Base-by-base conservation (phyloP, 2,888 invertebrate species). In the Drosophila lutescens region DNA sequence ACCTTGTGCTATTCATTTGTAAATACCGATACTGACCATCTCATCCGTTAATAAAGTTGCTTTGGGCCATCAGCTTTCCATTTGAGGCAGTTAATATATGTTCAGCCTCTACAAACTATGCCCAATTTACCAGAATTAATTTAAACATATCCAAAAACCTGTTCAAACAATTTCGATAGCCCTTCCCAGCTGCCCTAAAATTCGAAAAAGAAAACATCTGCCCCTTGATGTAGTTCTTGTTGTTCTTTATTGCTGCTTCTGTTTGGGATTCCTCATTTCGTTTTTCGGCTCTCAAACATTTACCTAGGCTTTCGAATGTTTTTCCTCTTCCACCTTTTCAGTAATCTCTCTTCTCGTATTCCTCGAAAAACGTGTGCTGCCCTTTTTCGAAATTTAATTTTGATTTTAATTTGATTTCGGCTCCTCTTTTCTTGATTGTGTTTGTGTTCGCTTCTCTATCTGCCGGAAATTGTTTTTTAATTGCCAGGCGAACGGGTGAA, bases 401-500 rank as follows among this genome's bases (percentile, higher is more conserved):
- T 30, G 65, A 70, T 82, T 80, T 86, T 86, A 88, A 88, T 82
- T 82, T 77, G 78, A 73, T 80, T 88, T 80, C 62, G 70, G 83
- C 56, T 66, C 47, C 65, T 73, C 67, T 38, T 44, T 23, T 46
- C 54, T 53, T 30, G 63, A 50, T 72, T 57, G 82, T 70, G 68
- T 67, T 62, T 61, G 40, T 26, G 17, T 44, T 46, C n/a, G n/a
- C 9, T 20, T 30, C 32, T n/a, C 40, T 43, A 51, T 58, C 46
- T 41, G 49, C 76, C 74, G 74, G 74, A 74, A 76, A 74, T 74
- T 74, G 76, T 70, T 54, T 69, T 69, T 66, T 70, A 80, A 83
- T 83, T 88, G 73, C 41, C 26, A 43, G 46, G 23, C n/a, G 46
- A 47, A 9, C 26, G 17, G 20, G 6, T 26, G 50, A 17, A 53